Evolutionary conservation across 2,888 invertebrate species (phyloP), one percentile per base, ranked within the genome.

Genomic region (Rhingia campestris): DNA sequence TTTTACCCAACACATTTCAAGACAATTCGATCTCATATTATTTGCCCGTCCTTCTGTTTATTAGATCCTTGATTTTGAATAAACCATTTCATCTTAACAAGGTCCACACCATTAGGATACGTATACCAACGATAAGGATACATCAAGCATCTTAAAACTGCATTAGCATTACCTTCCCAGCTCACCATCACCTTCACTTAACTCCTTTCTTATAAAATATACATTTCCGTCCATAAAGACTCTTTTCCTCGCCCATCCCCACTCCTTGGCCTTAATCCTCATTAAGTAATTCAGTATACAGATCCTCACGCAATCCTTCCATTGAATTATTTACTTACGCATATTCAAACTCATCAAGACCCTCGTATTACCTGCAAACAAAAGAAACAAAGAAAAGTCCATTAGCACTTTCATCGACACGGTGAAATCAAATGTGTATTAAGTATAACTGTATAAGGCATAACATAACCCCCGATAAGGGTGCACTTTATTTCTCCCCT

Each of bases 351-450:
- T 45, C 72, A 80, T 80, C 63, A 69, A 59, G 43, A 41, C 47
- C 67, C 73, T 73, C 35, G 37, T 35, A 35, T 80, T 74, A 81
- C 81, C 74, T 75, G 74, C 3, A 74, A 49, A 75, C 22, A 47
- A 72, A 74, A 74, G 47, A 61, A 59, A n/a, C 9, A 74, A 59
- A 67, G 45, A 47, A 22, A 59, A 74, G 70, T 75, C 49, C 75
- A 81, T 81, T 81, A 74, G 74, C 59, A 61, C 35, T 61, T 72
- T 59, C 22, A 69, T 58, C 53, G 49, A 6, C 30, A 56, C 32
- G 22, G 2, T 51, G 14, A 32, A 58, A 49, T 59, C 47, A 61
- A 43, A 59, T 51, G 33, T 43, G 12, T 33, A 33, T 53, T 53
- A 45, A 41, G 30, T 43, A 33, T 22, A 22, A 22, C 22, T 22